Evolutionary conservation across 2,797 vertebrate species (phyloP).

Genomic region (Gallirallus australis): DNA sequence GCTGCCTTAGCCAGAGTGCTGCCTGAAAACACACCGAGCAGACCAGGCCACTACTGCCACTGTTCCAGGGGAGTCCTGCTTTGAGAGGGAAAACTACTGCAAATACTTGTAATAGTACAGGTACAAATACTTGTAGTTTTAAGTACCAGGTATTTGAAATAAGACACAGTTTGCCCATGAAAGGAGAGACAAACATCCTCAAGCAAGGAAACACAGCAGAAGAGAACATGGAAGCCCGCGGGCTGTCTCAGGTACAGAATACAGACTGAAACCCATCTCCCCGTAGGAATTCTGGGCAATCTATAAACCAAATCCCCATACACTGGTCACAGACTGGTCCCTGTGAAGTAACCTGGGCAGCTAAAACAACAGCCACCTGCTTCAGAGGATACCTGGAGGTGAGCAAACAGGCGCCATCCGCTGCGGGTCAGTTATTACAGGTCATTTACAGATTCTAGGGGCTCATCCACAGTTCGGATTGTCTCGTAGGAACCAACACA

Average conservation of each 20-base stretch:
- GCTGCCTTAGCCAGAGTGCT: neutral
- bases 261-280: neutral
- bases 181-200: neutral
- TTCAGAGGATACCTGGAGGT: neutral
- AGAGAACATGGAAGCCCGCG: neutral
- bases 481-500: neutral
- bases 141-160: neutral
- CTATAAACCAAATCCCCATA: neutral
- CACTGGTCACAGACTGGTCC: neutral
- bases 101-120: neutral
- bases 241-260: neutral
- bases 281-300: fast-evolving
- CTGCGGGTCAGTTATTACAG: neutral
- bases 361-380: neutral
- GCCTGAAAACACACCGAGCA: neutral
- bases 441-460: neutral
- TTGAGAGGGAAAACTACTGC: neutral
- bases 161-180: neutral
- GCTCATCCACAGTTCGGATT: neutral
- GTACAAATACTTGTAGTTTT: neutral
- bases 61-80: neutral
- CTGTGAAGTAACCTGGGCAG: neutral
- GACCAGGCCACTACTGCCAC: neutral
- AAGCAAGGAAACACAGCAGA: neutral
- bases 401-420: neutral